Evolutionary conservation across 2,888 invertebrate genomes (phyloP).

Genomic region (Poecilobothrus nobilitatus): DNA sequence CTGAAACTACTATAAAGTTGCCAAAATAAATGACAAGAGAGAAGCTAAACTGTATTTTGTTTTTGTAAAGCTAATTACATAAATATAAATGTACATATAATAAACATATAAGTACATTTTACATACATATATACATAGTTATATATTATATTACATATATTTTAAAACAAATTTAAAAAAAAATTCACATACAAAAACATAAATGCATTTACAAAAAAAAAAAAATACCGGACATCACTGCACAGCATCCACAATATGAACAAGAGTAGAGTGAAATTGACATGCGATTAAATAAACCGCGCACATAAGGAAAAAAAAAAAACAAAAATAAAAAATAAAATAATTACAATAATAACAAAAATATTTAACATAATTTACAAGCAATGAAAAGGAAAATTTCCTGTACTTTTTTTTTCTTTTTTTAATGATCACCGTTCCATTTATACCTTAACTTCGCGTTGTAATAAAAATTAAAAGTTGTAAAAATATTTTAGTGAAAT

Average conservation of each 20-base stretch:
- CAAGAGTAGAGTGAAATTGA: neutral
- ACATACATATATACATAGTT: too few relatives aligned
- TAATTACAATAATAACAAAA: too few relatives aligned
- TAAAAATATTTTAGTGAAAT: neutral
- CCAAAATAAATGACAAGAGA: neutral
- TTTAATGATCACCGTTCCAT: neutral
- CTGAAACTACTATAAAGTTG: too few relatives aligned
- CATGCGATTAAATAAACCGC: slow-evolving; percentile 6
- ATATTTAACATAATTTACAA: neutral
- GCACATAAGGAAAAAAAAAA: too few relatives aligned
- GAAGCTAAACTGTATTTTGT: neutral
- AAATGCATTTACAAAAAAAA: too few relatives aligned
- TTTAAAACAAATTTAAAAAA: too few relatives aligned
- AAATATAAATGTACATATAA: too few relatives aligned
- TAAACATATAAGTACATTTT: too few relatives aligned
- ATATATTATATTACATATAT: too few relatives aligned
- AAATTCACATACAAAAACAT: too few relatives aligned
- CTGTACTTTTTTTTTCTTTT: neutral
- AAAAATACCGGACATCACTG: neutral
- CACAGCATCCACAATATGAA: neutral
- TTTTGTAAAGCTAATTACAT: too few relatives aligned
- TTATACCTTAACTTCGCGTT: neutral
- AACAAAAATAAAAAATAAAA: too few relatives aligned
- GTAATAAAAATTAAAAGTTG: neutral
- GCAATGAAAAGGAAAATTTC: neutral